These are phyloP conservation scores for Hormaphis cornu DNA, from an alignment of 1,140 invertebrate genomes.

Conservation along the genomic window DNA sequence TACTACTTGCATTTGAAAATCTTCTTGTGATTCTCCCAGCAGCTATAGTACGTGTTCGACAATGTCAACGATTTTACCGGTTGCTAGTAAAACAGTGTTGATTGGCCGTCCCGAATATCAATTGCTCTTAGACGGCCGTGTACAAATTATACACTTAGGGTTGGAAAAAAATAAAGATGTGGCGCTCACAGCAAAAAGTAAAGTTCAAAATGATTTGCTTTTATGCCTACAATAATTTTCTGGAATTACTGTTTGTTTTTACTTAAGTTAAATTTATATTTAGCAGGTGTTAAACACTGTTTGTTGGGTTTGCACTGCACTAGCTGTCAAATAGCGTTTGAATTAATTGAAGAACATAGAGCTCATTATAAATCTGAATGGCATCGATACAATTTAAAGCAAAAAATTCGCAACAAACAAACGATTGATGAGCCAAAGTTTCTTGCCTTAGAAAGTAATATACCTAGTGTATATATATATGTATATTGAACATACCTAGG, in stretches of 20 bases:
- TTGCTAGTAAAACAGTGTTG: not conserved
- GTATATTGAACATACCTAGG: no score
- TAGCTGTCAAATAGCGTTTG: conserved; percentile 76
- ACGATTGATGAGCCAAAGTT: conserved; percentile 77
- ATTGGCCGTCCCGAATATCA: not conserved
- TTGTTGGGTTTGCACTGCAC: conserved; percentile 52
- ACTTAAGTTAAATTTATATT: not conserved
- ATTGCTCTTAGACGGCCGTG: not conserved
- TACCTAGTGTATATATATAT: no score
- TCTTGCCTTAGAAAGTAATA: conserved; percentile 45
- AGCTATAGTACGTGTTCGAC: no score
- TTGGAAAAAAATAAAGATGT: conserved; percentile 1
- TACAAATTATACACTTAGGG: not conserved
- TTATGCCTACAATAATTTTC: not conserved
- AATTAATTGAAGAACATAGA: conserved; percentile 66
- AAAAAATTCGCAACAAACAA: conserved; percentile 78
- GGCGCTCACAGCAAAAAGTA: not conserved
- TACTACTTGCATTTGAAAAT: no score
- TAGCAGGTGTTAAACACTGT: not conserved
- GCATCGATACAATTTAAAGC: conserved; percentile 94
- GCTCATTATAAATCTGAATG: conserved; percentile 87
- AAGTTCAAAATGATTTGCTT: not conserved
- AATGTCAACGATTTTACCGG: not conserved
- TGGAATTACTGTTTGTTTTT: not conserved
- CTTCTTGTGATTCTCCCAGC: no score